These are phyloP conservation scores for Galendromus occidentalis DNA, from an alignment of 1,140 invertebrate species.

Conservation along the genomic window DNA sequence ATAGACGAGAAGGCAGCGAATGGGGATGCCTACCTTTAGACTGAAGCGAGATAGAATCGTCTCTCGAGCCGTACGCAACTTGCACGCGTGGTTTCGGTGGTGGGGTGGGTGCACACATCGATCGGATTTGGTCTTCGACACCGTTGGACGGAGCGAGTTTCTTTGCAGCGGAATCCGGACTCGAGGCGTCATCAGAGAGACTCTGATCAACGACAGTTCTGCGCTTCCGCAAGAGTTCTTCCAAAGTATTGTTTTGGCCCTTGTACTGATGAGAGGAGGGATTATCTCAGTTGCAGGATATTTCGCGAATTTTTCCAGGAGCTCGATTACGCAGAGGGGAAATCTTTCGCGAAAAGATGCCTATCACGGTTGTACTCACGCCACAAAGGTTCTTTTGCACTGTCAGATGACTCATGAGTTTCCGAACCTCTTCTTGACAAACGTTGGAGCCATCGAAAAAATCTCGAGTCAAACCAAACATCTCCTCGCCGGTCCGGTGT, in stretches of 20 bases:
- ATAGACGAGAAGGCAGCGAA: no score
- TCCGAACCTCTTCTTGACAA: neutral
- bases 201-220: neutral
- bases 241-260: neutral
- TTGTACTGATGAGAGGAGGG: neutral
- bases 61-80: neutral
- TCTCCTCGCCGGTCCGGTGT: neutral
- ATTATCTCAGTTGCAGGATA: neutral
- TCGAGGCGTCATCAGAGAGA: neutral
- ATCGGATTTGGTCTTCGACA: neutral
- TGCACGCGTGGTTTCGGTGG: neutral
- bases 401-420: conserved; percentile 8
- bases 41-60: neutral
- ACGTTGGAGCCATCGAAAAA: neutral
- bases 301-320: neutral
- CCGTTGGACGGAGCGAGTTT: neutral
- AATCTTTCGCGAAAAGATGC: no score
- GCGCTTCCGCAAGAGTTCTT: neutral
- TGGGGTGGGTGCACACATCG: neutral
- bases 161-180: neutral
- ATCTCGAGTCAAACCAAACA: neutral
- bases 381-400: conserved; percentile 9
- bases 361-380: neutral
- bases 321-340: neutral
- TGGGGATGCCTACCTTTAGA: neutral